These are phyloP conservation scores for Phyto melanocephala DNA, from an alignment of 2,888 invertebrate species.

Conservation along the genomic window DNA sequence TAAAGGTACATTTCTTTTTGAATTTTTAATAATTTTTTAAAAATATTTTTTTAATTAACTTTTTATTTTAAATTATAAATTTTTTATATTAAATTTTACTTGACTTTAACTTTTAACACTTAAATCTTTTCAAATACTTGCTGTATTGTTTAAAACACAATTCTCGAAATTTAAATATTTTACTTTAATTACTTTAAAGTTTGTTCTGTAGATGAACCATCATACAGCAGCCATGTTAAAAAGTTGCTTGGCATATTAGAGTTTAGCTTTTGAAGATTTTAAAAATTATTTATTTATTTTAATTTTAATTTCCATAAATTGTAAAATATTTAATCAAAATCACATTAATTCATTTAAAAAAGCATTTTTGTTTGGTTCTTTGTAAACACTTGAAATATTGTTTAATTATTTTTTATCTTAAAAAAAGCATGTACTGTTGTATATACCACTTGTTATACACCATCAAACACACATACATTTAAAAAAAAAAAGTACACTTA, in stretches of 20 bases:
- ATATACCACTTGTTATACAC: not conserved
- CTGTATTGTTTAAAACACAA: not conserved
- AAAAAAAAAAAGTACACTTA: not conserved
- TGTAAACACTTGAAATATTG: no score
- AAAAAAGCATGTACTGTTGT: no score
- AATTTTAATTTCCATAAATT: no score
- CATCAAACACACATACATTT: not conserved
- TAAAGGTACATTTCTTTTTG: not conserved
- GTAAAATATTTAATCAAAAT: no score
- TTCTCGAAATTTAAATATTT: not conserved
- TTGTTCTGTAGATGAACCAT: not conserved
- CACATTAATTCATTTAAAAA: no score
- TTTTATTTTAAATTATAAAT: not conserved
- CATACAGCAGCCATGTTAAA: not conserved
- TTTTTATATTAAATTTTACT: not conserved
- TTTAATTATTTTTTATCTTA: no score
- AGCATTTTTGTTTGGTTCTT: no score
- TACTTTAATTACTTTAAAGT: not conserved
- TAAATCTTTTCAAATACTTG: not conserved
- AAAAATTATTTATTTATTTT: not conserved
- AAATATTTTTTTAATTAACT: not conserved
- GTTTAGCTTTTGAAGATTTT: not conserved
- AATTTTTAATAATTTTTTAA: not conserved
- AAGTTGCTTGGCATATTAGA: not conserved
- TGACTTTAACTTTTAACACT: not conserved